Evolutionary conservation across 2,888 invertebrate species (phyloP), one percentile per base, ranked within the genome.

Genomic region (Sesamia inferens): DNA sequence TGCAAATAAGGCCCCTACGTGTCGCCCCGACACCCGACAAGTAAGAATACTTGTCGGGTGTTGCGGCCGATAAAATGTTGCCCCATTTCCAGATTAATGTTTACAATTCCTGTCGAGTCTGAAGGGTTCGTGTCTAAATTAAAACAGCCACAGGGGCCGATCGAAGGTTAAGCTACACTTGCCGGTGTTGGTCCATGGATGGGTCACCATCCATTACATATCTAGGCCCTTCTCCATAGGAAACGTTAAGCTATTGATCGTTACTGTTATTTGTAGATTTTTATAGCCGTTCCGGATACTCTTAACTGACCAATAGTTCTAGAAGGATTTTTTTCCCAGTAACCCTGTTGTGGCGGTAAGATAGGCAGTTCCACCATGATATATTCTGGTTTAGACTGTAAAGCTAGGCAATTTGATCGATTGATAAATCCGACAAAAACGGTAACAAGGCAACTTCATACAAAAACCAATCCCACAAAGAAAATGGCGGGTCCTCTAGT

Each of bases 1-100:
- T 76, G 88, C 89, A 92, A 93, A 92, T 92, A 19, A 59, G 48
- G 42, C 48, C 16, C 11, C 42, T 24, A 44, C 14, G 22, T 8
- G 1, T 48, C 10, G 24, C 51, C n/a, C 16, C n/a, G 3, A 31
- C 31, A 31, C 31, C 31, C 31, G 31, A 31, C 31, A 31, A 31
- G 31, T 31, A 31, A 31, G 31, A 31, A 31, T 0, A 16, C 22
- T 59, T n/a, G 58, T 42, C 14, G 48, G 7, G 14, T 16, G 11
- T 51, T 5, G 24, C 22, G 14, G 1, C 22, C 31, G 14, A 54
- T 0, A 48, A 48, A 65, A 65, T 16, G 42, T 73, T n/a, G 6
- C 5, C 44, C 44, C 11, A 44, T 10, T 44, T 13, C 13, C 44
- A 4, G 44, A 44, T 44, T 44, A 44, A 44, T 44, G 11, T 44